Evolutionary conservation across 2,888 invertebrate genomes (phyloP), one percentile per base, ranked within the genome.

Genomic region (Cataglyphis rosenhaueri): DNA sequence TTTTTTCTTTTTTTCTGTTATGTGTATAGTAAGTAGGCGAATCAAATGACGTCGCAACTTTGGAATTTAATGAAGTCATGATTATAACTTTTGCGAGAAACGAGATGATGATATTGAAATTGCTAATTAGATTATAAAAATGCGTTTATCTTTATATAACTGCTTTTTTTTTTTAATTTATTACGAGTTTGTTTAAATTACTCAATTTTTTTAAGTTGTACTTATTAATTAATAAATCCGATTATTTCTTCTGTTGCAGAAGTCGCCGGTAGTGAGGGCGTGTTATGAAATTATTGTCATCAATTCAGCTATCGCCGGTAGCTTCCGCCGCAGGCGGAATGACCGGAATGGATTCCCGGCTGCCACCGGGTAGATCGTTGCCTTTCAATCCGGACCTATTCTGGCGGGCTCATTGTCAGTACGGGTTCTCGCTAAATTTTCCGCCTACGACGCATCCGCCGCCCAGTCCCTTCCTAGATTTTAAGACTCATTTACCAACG

Each of bases 401-500:
- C 79, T 98, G 98, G 98, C 96, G 98, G 93, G 41, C 76, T 12
- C 78, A 52, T 52, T 52, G 52, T 52, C 52, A 79, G 25, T 98
- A 98, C 94, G 93, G 93, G 5, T 97, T 98, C 71, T 95, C 97
- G 85, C 97, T 97, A 84, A 97, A 97, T 94, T 97, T 97, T 84
- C 96, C 96, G 66, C 96, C 96, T 84, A 96, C 95, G 29, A 96
- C 96, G 35, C 95, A 95, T 88, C 95, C 95, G 62, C 97, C 96
- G 38, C 95, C 95, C 29, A 97, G 96, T 86, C 97, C 97, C 12
- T 95, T 97, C 85, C 96, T 97, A 84, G 98, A 98, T 93, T 96
- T 98, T 92, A 98, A 98, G 95, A 97, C 97, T 75, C 98, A 98
- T 94, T 95, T 98, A 91, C 98, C 98, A 41, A 96, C 97, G 59